Evolutionary conservation across 2,888 invertebrate genomes (phyloP).

Genomic region (Oasisia sp.): DNA sequence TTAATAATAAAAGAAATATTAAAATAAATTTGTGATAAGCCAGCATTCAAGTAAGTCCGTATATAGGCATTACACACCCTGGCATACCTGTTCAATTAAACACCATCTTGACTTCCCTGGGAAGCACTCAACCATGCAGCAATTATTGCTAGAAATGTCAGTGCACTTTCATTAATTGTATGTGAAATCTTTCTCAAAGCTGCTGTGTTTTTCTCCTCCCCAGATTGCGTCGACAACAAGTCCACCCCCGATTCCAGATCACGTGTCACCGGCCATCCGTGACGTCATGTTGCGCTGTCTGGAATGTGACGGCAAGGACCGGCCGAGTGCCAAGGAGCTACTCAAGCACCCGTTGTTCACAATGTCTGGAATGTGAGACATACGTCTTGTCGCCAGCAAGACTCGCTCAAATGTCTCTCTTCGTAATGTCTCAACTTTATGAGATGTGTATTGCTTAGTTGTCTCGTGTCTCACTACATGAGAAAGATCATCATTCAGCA

Average conservation of each 20-base stretch:
- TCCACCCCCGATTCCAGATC: conserved; percentile 66
- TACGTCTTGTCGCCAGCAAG: neutral
- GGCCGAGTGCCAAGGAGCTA: conserved; percentile 65
- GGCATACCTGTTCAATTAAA: too few species aligned
- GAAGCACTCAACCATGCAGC: too few species aligned
- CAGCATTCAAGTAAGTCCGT: too few species aligned
- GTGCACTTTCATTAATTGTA: neutral
- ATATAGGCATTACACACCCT: too few species aligned
- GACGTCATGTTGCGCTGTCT: conserved; percentile 66
- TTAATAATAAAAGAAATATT: too few species aligned
- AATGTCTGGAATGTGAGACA: conserved; percentile 21
- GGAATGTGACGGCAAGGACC: conserved; percentile 61
- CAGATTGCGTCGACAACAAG: conserved; percentile 67
- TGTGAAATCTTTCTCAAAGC: neutral
- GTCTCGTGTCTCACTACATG: too few species aligned
- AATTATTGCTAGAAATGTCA: neutral
- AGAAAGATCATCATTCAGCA: neutral
- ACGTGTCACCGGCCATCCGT: conserved; percentile 59
- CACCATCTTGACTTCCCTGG: too few species aligned
- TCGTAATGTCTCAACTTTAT: neutral
- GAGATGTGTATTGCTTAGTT: neutral
- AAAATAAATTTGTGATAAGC: too few species aligned
- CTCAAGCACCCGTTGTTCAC: conserved; percentile 64
- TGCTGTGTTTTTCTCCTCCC: conserved; percentile 28
- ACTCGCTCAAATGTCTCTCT: neutral